Evolutionary conservation across 2,888 invertebrate species (phyloP), one percentile per base, ranked within the genome.

Genomic region (Tethea ocularis): DNA sequence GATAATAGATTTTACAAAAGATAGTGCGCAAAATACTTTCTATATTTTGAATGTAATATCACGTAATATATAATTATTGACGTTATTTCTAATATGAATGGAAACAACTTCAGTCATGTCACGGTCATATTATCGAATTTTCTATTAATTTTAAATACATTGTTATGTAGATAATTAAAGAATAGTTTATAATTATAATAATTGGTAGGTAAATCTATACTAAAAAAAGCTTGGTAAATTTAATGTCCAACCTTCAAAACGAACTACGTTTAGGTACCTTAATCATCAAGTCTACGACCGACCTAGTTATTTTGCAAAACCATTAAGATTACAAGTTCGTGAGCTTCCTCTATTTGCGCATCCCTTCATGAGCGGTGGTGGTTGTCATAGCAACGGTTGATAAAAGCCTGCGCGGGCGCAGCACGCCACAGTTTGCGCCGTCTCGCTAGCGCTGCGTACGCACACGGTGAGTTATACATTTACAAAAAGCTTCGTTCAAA

Each of bases 381-480:
- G 87, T 82, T 82, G 76, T 68, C 68, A 76, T 78, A 63, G 69
- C 68, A 75, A 79, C 76, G 74, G 66, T 76, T 78, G 54, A 88
- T 91, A 91, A 81, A 91, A 86, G 83, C 80, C 69, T 67, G 80
- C 72, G 82, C 77, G 24, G 56, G 65, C 69, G 71, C 75, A 64
- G 22, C 58, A 41, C 63, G 57, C 58, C 78, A 80, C 91, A 92
- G 91, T 91, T 67, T 83, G 86, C 84, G 86, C 75, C 78, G 65
- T 77, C 82, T 72, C 82, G 82, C 85, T 74, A 80, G 87, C 87
- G 86, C 82, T 79, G 75, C 82, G 86, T 84, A 88, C 89, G 87
- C 80, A 83, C 78, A 80, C 91, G 91, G 92, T 92, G 90, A 92
- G 91, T 91, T 78, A 13, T 64, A 68, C 63, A 59, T 61, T 57